phyloP scores from a whole-genome alignment of 1,140 invertebrate species.

The Nasonia longicornis region DNA sequence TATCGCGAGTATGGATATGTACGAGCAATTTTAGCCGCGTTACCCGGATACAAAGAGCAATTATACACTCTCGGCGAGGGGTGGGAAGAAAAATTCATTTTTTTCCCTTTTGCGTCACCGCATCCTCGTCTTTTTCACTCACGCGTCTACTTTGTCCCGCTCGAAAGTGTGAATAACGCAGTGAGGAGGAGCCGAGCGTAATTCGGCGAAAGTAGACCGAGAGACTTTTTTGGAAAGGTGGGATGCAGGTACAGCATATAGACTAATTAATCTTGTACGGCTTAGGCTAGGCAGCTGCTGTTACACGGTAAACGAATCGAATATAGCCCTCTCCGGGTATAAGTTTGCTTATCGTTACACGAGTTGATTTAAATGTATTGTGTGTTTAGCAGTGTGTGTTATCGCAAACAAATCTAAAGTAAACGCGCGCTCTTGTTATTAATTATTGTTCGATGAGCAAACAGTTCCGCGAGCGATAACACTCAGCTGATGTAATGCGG shows the following conservation, averaged over 20 bases:
- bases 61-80: neutral
- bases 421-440: neutral
- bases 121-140: neutral
- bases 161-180: slow-evolving; percentile 19
- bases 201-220: slow-evolving; percentile 4
- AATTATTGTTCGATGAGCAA: neutral
- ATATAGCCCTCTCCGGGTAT: too few species aligned
- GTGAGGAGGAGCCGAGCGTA: neutral
- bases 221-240: neutral
- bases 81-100: slow-evolving; percentile 8
- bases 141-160: slow-evolving; percentile 15
- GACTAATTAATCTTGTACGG: neutral
- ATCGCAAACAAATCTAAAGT: neutral
- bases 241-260: too few species aligned
- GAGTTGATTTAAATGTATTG: neutral
- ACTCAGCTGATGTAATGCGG: neutral
- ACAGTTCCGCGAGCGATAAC: neutral
- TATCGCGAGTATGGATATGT: too few species aligned
- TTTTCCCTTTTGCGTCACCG: neutral
- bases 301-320: too few species aligned
- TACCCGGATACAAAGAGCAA: slow-evolving; percentile 3
- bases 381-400: neutral
- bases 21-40: neutral
- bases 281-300: neutral
- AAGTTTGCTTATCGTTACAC: too few species aligned